phyloP scores from a whole-genome alignment of 30 jellyfish, hydroid and myxozoan species.

The Aurelia sp. region DNA sequence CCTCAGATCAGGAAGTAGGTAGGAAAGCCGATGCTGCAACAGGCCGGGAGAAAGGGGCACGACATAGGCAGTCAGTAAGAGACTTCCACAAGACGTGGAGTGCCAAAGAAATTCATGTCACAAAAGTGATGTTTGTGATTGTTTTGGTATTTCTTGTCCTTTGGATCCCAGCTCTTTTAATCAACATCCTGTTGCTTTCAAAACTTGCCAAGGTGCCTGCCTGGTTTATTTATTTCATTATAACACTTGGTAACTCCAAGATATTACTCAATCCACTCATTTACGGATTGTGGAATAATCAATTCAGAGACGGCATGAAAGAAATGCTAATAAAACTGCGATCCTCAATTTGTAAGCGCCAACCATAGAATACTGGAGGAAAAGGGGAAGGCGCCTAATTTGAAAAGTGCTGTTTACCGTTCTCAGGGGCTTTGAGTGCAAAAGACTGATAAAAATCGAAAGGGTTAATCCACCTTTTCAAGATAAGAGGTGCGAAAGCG shows the following conservation, averaged over 20 bases:
- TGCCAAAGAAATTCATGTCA: background rate
- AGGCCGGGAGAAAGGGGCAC: background rate
- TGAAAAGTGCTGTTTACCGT: no score
- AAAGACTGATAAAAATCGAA: no score
- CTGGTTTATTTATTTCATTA: background rate
- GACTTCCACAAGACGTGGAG: background rate
- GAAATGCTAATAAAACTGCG: no score
- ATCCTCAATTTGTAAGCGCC: no score
- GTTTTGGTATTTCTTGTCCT: background rate
- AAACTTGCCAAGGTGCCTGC: background rate
- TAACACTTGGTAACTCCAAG: background rate
- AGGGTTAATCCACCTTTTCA: no score
- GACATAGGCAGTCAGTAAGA: background rate
- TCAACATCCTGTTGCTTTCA: background rate
- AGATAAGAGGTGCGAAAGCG: no score
- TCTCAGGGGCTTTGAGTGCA: no score
- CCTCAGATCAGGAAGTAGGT: background rate
- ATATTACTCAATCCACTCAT: background rate
- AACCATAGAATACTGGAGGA: no score
- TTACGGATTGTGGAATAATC: slow-evolving; percentile 4
- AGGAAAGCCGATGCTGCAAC: background rate
- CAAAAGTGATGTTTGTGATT: background rate
- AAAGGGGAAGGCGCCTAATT: no score
- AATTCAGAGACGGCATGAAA: background rate
- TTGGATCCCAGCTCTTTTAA: slow-evolving; percentile 6